Percentiles rank a stretch among this genome's conserved stretches.
Evolutionary conservation across 2,113 vertebrate species (phyloP).

Genomic region (Oryzias javanicus): DNA sequence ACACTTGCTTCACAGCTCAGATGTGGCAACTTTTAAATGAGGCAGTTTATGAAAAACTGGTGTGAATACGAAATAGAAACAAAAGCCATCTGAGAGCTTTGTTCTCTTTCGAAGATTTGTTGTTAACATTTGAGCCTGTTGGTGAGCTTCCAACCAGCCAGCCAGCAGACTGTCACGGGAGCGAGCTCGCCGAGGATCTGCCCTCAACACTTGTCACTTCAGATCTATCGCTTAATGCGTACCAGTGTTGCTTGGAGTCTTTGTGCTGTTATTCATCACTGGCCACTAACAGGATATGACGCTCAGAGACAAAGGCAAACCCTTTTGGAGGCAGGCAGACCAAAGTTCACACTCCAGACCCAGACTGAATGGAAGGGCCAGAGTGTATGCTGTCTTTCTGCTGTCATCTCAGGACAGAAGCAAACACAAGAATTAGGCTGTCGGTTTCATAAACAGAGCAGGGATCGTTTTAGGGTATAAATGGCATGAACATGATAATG

Average conservation of each 20-base stretch:
- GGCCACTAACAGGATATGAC: conserved; percentile 57
- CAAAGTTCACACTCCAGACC: conserved; percentile 23
- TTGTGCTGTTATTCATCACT: conserved; percentile 57
- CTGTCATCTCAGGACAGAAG: too few relatives aligned
- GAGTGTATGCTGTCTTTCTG: too few relatives aligned
- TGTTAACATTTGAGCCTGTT: conserved; percentile 27
- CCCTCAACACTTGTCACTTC: conserved; percentile 64
- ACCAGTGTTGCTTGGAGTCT: conserved; percentile 45
- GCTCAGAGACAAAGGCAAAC: conserved; percentile 31
- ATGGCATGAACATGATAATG: not conserved
- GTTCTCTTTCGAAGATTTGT: conserved; percentile 31
- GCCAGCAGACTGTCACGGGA: conserved; percentile 27
- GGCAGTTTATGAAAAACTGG: conserved; percentile 35
- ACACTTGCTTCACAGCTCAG: conserved; percentile 35
- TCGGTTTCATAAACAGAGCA: too few relatives aligned
- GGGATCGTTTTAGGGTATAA: not conserved
- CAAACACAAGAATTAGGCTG: not conserved
- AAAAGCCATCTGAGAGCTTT: conserved; percentile 22
- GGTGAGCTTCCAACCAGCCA: too few relatives aligned
- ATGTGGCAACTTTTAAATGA: conserved; percentile 28
- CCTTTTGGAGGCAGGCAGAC: conserved; percentile 6
- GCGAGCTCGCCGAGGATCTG: conserved; percentile 39
- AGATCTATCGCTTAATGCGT: conserved; percentile 45
- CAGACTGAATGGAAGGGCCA: not conserved
- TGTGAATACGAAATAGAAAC: conserved; percentile 43